Evolutionary conservation across 2,113 vertebrate genomes (phyloP).

Genomic region (Phyllostomus hastatus): DNA sequence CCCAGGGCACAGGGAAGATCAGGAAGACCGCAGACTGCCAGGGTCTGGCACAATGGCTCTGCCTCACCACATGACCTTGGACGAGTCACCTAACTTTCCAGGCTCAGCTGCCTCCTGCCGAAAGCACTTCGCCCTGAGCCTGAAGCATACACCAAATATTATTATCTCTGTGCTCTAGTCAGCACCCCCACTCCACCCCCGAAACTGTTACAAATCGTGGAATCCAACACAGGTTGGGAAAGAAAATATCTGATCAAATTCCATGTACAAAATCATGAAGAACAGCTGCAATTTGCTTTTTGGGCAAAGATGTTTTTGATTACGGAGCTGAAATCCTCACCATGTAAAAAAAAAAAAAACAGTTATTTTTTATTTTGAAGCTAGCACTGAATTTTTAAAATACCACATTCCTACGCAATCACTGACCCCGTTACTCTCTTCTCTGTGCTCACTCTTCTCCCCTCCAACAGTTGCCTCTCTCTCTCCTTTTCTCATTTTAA

Average conservation of each 20-base stretch:
- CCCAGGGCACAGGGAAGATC: background rate
- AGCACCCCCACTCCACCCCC: too few relatives aligned
- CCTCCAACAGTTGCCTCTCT: background rate
- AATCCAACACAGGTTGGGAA: background rate
- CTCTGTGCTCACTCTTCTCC: background rate
- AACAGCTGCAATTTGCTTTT: background rate
- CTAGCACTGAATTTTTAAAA: background rate
- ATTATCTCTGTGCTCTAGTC: background rate
- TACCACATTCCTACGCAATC: background rate
- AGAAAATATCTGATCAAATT: background rate
- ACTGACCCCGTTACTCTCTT: background rate
- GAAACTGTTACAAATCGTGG: background rate
- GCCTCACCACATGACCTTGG: background rate
- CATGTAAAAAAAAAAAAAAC: background rate
- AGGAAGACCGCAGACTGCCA: background rate
- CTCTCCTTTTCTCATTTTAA: background rate
- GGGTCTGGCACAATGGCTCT: background rate
- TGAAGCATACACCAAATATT: background rate
- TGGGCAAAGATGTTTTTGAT: constrained; percentile 10
- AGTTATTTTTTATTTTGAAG: background rate
- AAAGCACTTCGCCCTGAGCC: background rate
- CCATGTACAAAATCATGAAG: background rate
- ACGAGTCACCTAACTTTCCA: background rate
- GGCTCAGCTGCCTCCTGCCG: background rate
- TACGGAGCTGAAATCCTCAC: background rate